Evolutionary conservation across 2,888 invertebrate species (phyloP).

Genomic region (Drosophila helvetica): DNA sequence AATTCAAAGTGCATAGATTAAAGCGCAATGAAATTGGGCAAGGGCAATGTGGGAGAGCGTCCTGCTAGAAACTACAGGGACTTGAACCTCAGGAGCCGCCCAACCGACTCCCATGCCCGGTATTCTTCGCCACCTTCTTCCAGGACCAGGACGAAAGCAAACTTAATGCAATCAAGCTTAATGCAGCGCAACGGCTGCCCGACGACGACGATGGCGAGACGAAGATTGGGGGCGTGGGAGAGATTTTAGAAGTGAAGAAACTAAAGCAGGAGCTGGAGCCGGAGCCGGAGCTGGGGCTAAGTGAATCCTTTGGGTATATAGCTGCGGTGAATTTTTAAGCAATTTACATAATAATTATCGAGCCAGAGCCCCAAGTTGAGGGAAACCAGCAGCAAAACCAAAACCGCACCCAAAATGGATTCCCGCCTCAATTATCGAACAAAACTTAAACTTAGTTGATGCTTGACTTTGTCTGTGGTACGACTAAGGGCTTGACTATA

Average conservation of each 20-base stretch:
- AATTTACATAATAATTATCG: constrained; percentile 81
- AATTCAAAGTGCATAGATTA: constrained; percentile 74
- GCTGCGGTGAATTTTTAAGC: constrained; percentile 77
- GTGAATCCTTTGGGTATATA: constrained; percentile 74
- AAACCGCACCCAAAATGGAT: constrained; percentile 12
- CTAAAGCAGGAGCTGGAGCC: background rate
- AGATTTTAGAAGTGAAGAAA: background rate
- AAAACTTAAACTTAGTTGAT: constrained; percentile 38
- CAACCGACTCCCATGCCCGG: background rate
- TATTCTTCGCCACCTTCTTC: constrained; percentile 14
- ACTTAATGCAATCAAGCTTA: constrained; percentile 79
- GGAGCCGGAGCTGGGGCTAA: constrained; percentile 38
- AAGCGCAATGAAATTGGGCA: constrained; percentile 48
- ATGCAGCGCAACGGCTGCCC: constrained; percentile 71
- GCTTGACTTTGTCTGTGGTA: constrained; percentile 29
- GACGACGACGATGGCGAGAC: constrained; percentile 33
- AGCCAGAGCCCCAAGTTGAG: constrained; percentile 43
- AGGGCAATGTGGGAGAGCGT: constrained; percentile 29
- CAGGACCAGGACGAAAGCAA: constrained; percentile 64
- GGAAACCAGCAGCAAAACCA: constrained; percentile 10
- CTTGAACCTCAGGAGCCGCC: background rate
- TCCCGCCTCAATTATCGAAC: constrained; percentile 41
- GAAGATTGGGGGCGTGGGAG: background rate
- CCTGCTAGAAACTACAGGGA: constrained; percentile 27
- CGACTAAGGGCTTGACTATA: constrained; percentile 9